These are phyloP conservation scores for Ceratina australensis DNA, from an alignment of 1,140 invertebrate species.

Conservation along the genomic window DNA sequence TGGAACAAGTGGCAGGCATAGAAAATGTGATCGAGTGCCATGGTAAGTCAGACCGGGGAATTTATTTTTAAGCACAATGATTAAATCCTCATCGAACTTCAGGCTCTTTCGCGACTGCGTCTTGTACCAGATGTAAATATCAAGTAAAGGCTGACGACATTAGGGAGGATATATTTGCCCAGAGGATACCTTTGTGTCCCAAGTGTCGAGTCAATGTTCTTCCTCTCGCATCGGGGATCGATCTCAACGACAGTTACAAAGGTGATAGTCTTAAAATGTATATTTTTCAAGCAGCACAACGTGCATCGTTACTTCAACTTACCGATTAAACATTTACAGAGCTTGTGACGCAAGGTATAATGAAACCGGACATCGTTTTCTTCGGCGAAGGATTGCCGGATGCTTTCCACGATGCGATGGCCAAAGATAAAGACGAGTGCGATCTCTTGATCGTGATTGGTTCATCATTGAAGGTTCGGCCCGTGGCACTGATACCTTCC, in stretches of 20 bases:
- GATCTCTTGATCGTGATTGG: slow-evolving; percentile 95
- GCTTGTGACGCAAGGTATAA: slow-evolving; percentile 83
- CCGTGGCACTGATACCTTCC: slow-evolving; percentile 93
- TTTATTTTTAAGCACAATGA: no score
- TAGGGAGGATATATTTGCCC: slow-evolving; percentile 88
- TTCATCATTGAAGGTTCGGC: slow-evolving; percentile 93
- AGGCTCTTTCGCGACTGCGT: slow-evolving; percentile 94
- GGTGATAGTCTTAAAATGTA: slow-evolving; percentile 65
- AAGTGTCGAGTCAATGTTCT: slow-evolving; percentile 80
- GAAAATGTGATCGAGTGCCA: slow-evolving; percentile 92
- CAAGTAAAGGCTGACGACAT: slow-evolving; percentile 89
- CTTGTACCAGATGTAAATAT: slow-evolving; percentile 90
- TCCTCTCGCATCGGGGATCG: slow-evolving; percentile 68
- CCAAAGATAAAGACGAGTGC: slow-evolving; percentile 89
- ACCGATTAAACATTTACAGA: slow-evolving; percentile 67
- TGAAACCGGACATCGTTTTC: slow-evolving; percentile 97
- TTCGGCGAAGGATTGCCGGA: slow-evolving; percentile 95
- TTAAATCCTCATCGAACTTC: no score
- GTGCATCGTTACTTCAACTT: slow-evolving; percentile 43
- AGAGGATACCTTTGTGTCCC: slow-evolving; percentile 90
- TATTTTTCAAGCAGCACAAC: slow-evolving; percentile 31
- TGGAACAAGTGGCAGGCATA: slow-evolving; percentile 93
- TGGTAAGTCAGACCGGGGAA: slow-evolving; percentile 78
- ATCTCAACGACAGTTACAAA: slow-evolving; percentile 74
- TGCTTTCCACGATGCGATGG: slow-evolving; percentile 91